Conservation (phyloP, 2,888 invertebrate genomes). For the Octonoba sinensis region DNA sequence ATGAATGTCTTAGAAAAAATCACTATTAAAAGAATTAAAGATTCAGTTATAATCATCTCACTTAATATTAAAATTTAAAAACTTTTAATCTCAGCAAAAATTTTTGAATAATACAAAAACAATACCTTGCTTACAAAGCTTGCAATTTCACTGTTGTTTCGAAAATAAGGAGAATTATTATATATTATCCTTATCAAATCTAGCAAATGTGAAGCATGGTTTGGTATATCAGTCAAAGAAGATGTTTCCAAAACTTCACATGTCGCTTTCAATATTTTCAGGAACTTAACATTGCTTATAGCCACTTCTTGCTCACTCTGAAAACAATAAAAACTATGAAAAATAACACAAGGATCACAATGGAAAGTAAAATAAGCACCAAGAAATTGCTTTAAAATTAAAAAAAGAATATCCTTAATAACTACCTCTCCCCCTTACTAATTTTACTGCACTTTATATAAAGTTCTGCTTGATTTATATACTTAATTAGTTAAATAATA, state of each 20-base stretch:
- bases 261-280: constrained; percentile 27
- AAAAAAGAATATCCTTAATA: too few species aligned
- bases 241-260: constrained; percentile 26
- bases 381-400: too few species aligned
- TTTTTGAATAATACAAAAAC: too few species aligned
- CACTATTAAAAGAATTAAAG: too few species aligned
- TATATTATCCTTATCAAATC: constrained; percentile 46
- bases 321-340: background rate
- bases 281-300: constrained; percentile 33
- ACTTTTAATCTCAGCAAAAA: too few species aligned
- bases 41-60: too few species aligned
- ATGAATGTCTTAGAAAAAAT: too few species aligned
- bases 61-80: too few species aligned
- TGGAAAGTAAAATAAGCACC: constrained; percentile 4
- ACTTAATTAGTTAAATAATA: too few species aligned
- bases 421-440: too few species aligned
- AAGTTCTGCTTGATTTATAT: too few species aligned
- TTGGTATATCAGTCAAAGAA: constrained; percentile 31
- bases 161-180: constrained; percentile 43
- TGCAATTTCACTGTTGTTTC: constrained; percentile 21
- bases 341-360: background rate
- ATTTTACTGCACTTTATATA: too few species aligned
- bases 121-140: constrained; percentile 41
- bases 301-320: constrained; percentile 31
- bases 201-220: constrained; percentile 17